Evolutionary conservation across 2,888 invertebrate genomes (phyloP).

Genomic region (Leptarthrus brevirostris): DNA sequence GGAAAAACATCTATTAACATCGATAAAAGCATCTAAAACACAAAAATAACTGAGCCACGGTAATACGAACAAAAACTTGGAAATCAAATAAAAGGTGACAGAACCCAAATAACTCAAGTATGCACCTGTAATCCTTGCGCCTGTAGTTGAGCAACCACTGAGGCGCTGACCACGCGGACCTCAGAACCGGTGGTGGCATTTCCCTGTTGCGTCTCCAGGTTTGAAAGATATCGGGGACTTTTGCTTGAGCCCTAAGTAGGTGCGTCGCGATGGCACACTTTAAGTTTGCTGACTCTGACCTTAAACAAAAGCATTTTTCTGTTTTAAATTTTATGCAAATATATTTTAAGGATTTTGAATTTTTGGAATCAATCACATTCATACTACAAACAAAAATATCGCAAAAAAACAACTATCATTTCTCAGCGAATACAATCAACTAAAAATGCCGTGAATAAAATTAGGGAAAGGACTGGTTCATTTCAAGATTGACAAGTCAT

Average conservation of each 20-base stretch:
- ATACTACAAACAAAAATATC: no score
- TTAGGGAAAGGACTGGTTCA: no score
- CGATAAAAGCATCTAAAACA: no score
- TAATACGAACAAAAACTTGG: background rate
- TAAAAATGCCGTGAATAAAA: no score
- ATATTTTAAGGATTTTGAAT: no score
- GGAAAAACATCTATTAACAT: no score
- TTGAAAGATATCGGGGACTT: conserved; percentile 41
- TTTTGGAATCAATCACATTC: no score
- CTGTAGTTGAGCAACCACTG: conserved; percentile 71
- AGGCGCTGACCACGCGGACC: conserved; percentile 71
- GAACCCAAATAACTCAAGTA: conserved; percentile 17
- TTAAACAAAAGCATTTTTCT: conserved; percentile 13
- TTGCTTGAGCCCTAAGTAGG: conserved; percentile 9
- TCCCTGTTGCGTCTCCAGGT: conserved; percentile 56
- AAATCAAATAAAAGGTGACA: conserved; percentile 11
- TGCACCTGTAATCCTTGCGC: conserved; percentile 68
- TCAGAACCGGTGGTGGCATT: conserved; percentile 56
- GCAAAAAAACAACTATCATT: no score
- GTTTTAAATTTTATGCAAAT: no score
- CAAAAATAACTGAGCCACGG: background rate
- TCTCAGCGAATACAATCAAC: no score
- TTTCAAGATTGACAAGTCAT: background rate
- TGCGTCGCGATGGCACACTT: background rate
- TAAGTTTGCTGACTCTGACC: conserved; percentile 3